These are phyloP conservation scores for Eidolon dupreanum DNA, from an alignment of 2,797 vertebrate species.

Conservation along the genomic window DNA sequence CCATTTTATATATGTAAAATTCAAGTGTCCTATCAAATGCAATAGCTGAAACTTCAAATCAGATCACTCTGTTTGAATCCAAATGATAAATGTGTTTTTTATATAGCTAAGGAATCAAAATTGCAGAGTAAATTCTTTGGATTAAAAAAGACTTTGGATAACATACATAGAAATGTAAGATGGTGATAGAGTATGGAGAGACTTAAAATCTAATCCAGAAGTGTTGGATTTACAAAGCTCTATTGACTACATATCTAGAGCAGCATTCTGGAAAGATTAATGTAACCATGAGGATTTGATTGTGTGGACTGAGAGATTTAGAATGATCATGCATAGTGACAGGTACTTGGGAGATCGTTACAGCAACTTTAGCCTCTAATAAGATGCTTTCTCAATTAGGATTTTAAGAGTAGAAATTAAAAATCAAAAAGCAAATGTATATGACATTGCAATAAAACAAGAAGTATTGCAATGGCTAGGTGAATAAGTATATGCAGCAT, in stretches of 20 bases:
- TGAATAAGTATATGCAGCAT: fast-evolving
- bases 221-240: neutral
- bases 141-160: neutral
- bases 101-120: neutral
- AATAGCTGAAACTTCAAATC: neutral
- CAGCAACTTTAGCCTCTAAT: neutral
- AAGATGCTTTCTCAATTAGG: neutral
- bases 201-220: neutral
- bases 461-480: neutral
- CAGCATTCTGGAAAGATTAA: neutral
- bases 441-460: neutral
- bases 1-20: neutral
- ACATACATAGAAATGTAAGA: neutral
- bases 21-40: neutral
- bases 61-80: neutral
- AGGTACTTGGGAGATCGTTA: neutral
- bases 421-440: neutral
- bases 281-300: neutral
- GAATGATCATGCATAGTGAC: neutral
- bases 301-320: neutral
- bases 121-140: neutral
- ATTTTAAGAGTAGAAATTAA: neutral
- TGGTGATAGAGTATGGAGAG: fast-evolving
- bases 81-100: neutral
- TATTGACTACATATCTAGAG: neutral